Conservation (phyloP, 2,888 invertebrate genomes). For the Cryptocephalus moraei region DNA sequence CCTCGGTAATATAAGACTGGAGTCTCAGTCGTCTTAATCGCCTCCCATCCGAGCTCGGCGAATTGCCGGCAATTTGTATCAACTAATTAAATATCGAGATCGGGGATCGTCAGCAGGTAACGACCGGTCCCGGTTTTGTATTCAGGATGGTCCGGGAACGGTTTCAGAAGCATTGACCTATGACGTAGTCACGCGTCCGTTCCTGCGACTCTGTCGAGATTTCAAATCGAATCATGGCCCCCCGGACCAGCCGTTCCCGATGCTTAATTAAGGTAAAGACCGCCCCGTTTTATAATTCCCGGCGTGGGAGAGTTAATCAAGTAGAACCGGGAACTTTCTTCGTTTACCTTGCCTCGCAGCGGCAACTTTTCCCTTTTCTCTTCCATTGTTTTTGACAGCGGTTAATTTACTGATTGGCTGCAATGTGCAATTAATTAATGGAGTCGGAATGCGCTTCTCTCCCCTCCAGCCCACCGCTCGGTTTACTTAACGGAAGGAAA, state of each 20-base stretch:
- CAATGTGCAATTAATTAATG: too few relatives aligned
- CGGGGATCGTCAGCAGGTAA: slow-evolving; percentile 21
- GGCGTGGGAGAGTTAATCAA: too few relatives aligned
- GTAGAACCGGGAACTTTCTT: too few relatives aligned
- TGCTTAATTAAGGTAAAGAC: slow-evolving; percentile 15
- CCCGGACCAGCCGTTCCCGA: too few relatives aligned
- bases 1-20: slow-evolving; percentile 9
- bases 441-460: too few relatives aligned
- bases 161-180: slow-evolving; percentile 27
- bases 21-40: slow-evolving; percentile 11
- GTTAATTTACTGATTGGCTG: too few relatives aligned
- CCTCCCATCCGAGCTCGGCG: slow-evolving; percentile 13
- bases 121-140: slow-evolving; percentile 22
- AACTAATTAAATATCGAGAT: slow-evolving; percentile 22
- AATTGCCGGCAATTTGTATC: slow-evolving; percentile 22
- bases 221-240: slow-evolving; percentile 25
- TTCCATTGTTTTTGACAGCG: too few relatives aligned
- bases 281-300: not conserved
- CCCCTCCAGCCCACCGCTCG: too few relatives aligned
- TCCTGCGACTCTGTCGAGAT: slow-evolving; percentile 26
- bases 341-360: too few relatives aligned
- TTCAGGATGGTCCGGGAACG: slow-evolving; percentile 24
- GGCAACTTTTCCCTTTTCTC: too few relatives aligned
- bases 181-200: slow-evolving; percentile 27
- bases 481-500: too few relatives aligned